Evolutionary conservation across 2,797 vertebrate genomes (phyloP), one percentile per base, ranked within the genome.

Genomic region (Lepilemur ruficaudatus): DNA sequence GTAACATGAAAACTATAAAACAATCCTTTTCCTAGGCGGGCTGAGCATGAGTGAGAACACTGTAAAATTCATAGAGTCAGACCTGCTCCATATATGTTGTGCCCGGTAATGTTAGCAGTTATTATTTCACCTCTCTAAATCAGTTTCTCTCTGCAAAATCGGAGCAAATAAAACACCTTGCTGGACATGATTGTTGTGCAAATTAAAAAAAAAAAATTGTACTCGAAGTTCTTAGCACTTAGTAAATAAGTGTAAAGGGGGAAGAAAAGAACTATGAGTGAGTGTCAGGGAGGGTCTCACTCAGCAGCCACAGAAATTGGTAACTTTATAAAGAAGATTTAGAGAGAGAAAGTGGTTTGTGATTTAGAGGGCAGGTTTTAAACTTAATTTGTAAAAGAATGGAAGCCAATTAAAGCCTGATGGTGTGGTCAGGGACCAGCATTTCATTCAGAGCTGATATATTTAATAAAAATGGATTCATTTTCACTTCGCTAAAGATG

Each of bases 401-500:
- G 1, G 72, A 95, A 84, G 57, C 28, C 76, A 43, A 0, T 78
- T 18, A 67, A 78, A 50, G 20, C 20, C 83, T 25, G 9, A 5
- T 5, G 0, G 8, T 28, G 7, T 38, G 20, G 10, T 48, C 22
- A 18, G 32, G 23, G 25, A 59, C 52, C 28, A 79, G 41, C 30
- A 75, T 78, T 91, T 72, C 43, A 46, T 72, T 83, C 38, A 86
- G 87, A 73, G 9, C 52, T 75, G 69, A 59, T 63, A 23, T 14
- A 83, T 80, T 67, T 81, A 41, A 91, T 38, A 22, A 84, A 96
- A 93, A 41, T n/a, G 10, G 41, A 86, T 85, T 76, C 30, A 43
- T 92, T 91, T 95, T 94, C 46, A 59, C 69, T 84, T 93, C 38
- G 9, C 14, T 28, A 46, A 91, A 93, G 5, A 14, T 41, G 20